phyloP scores from a whole-genome alignment of 2,888 invertebrate species.

The Brenthis daphne region DNA sequence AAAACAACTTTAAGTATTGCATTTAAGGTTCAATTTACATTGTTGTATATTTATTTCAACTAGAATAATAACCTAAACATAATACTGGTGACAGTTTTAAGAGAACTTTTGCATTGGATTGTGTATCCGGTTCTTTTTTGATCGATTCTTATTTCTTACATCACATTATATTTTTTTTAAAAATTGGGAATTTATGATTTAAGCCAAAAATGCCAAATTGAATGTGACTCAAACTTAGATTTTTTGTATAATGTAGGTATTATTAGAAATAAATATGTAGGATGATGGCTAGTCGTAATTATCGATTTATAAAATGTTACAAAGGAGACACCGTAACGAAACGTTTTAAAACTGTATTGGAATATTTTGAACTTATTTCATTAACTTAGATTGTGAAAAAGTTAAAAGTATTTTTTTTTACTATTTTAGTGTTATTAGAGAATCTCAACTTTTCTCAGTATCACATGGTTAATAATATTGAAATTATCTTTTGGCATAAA shows the following conservation, averaged over 20 bases:
- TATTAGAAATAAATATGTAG: slow-evolving; percentile 39
- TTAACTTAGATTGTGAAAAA: too few relatives aligned
- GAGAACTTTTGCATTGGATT: too few relatives aligned
- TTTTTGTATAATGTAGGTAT: slow-evolving; percentile 40
- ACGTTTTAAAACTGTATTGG: slow-evolving; percentile 8
- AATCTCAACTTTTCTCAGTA: too few relatives aligned
- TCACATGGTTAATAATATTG: too few relatives aligned
- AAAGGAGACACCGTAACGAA: slow-evolving; percentile 6
- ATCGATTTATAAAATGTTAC: slow-evolving; percentile 21
- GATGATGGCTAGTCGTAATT: slow-evolving; percentile 34
- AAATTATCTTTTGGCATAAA: too few relatives aligned
- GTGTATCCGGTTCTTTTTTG: not conserved
- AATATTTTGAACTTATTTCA: not conserved
- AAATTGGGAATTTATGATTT: slow-evolving; percentile 59
- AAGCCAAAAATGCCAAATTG: slow-evolving; percentile 79
- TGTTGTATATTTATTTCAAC: too few relatives aligned
- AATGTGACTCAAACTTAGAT: slow-evolving; percentile 52
- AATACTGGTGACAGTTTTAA: too few relatives aligned
- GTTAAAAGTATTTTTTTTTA: too few relatives aligned
- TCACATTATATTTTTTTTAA: not conserved
- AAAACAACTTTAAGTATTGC: too few relatives aligned
- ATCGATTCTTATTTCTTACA: not conserved
- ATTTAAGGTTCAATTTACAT: too few relatives aligned
- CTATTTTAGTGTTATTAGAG: too few relatives aligned
- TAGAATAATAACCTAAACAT: too few relatives aligned